Conservation (phyloP, 2,797 vertebrate genomes). For the Smutsia temminckii region DNA sequence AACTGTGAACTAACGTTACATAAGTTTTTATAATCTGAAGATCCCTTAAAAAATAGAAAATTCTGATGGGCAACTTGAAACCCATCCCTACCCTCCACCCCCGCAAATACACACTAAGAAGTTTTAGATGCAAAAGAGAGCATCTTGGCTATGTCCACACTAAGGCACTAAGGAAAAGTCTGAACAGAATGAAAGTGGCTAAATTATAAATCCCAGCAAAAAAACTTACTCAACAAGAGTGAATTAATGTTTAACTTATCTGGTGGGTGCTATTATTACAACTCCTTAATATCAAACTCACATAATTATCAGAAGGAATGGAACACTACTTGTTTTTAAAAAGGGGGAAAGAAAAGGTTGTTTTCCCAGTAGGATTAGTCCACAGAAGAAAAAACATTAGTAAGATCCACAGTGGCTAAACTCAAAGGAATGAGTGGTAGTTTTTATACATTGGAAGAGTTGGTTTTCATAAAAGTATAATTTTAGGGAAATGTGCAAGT, state of each 20-base stretch:
- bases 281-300: slow-evolving; percentile 27
- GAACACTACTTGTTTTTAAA: background rate
- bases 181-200: background rate
- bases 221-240: background rate
- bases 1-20: background rate
- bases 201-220: background rate
- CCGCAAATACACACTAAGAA: background rate
- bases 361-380: background rate
- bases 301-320: slow-evolving; percentile 16
- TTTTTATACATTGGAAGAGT: slow-evolving; percentile 73
- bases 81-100: background rate
- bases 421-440: slow-evolving; percentile 33
- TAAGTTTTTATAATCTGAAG: background rate
- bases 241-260: background rate
- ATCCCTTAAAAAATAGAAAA: background rate
- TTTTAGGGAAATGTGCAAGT: slow-evolving; percentile 77
- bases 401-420: slow-evolving; percentile 69
- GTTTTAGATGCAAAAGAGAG: background rate
- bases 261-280: background rate
- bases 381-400: slow-evolving; percentile 63
- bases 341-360: background rate
- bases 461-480: slow-evolving; percentile 77
- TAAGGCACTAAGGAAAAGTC: background rate
- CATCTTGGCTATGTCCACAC: background rate
- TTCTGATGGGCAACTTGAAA: background rate